Evolutionary conservation across 2,888 invertebrate genomes (phyloP).

Genomic region (Agrochola litura): DNA sequence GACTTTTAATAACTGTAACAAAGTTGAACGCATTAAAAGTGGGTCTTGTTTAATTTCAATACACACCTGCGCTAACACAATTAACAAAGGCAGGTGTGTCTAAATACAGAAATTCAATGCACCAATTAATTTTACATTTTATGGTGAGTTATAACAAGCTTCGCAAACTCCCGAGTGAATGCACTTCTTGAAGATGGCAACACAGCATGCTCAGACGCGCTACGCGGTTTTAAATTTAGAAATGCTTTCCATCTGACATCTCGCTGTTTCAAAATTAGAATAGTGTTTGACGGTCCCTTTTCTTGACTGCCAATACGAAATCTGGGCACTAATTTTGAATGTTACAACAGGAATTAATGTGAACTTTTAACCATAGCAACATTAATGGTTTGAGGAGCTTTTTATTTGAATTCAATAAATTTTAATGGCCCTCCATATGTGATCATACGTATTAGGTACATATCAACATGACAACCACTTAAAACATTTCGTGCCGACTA

Average conservation of each 20-base stretch:
- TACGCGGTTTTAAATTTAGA: slow-evolving; percentile 81
- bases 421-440: slow-evolving; percentile 36
- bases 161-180: slow-evolving; percentile 55
- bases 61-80: slow-evolving; percentile 62
- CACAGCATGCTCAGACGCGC: slow-evolving; percentile 79
- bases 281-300: slow-evolving; percentile 65
- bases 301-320: slow-evolving; percentile 56
- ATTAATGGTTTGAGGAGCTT: slow-evolving; percentile 16
- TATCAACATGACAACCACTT: slow-evolving; percentile 59
- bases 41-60: slow-evolving; percentile 60
- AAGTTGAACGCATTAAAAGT: slow-evolving; percentile 63
- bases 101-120: slow-evolving; percentile 49
- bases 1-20: slow-evolving; percentile 43
- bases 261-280: slow-evolving; percentile 76
- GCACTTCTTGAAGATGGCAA: slow-evolving; percentile 66
- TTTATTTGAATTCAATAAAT: slow-evolving; percentile 43
- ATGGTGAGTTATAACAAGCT: slow-evolving; percentile 45
- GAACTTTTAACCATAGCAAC: slow-evolving; percentile 5
- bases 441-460: slow-evolving; percentile 17
- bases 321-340: slow-evolving; percentile 23
- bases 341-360: slow-evolving; percentile 2
- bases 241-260: slow-evolving; percentile 74
- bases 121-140: slow-evolving; percentile 52
- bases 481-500: slow-evolving; percentile 47
- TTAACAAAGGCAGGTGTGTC: slow-evolving; percentile 61